Evolutionary conservation across 2,888 invertebrate genomes (phyloP).

Genomic region (Eurois occulta): DNA sequence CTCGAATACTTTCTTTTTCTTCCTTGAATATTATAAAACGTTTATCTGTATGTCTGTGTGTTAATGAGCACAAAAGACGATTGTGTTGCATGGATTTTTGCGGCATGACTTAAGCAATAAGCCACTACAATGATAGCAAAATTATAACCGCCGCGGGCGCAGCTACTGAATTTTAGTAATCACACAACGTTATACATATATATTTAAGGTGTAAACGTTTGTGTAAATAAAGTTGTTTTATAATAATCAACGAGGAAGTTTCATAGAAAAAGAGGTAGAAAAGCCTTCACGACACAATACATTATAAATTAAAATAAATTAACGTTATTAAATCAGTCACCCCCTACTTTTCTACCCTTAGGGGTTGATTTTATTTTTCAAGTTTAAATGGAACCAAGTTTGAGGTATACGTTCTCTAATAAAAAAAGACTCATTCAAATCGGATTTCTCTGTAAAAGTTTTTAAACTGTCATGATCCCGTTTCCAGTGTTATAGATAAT

Average conservation of each 20-base stretch:
- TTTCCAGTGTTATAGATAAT: no score
- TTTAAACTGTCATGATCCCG: no score
- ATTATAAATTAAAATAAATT: no score
- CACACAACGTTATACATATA: slow-evolving; percentile 5
- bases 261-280: not conserved
- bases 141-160: no score
- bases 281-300: not conserved
- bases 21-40: not conserved
- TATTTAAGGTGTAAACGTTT: not conserved
- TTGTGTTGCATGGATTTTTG: not conserved
- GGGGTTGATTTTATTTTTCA: no score
- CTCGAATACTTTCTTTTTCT: slow-evolving; percentile 19
- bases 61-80: not conserved
- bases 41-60: not conserved
- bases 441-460: no score
- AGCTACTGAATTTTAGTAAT: no score
- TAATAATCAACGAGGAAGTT: not conserved
- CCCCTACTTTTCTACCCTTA: no score
- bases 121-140: not conserved
- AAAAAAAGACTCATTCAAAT: no score
- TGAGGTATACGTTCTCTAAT: no score
- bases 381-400: no score
- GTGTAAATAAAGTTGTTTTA: slow-evolving; percentile 4
- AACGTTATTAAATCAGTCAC: not conserved
- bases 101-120: no score